Conservation (phyloP, 2,888 invertebrate genomes). For the Pseudolycoriella hygida region DNA sequence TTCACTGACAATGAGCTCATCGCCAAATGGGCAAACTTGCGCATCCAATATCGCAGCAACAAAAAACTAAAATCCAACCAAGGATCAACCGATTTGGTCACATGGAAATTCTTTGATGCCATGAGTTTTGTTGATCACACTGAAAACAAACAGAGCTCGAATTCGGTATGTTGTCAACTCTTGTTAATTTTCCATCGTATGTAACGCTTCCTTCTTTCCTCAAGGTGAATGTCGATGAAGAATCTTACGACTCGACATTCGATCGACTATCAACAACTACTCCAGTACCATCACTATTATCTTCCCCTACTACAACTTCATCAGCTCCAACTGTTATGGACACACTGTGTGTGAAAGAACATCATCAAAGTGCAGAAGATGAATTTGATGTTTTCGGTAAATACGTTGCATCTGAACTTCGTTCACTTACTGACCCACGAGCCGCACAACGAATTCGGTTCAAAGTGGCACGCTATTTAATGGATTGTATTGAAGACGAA, state of each 20-base stretch:
- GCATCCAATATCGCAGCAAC: neutral
- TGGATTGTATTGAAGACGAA: neutral
- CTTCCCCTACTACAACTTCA: neutral
- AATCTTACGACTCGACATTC: neutral
- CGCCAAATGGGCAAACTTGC: neutral
- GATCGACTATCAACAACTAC: neutral
- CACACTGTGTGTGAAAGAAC: neutral
- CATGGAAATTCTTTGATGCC: neutral
- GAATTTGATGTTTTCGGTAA: neutral
- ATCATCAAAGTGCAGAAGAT: neutral
- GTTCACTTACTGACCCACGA: neutral
- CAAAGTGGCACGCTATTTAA: neutral
- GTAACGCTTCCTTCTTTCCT: neutral
- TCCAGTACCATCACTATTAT: neutral
- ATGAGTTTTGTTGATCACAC: neutral
- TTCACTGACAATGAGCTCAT: neutral
- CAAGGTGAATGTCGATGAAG: neutral
- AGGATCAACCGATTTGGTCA: neutral
- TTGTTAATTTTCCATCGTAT: neutral
- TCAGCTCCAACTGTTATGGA: neutral
- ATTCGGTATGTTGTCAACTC: neutral
- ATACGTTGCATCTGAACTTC: neutral
- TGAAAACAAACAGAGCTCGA: neutral
- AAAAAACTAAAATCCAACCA: neutral
- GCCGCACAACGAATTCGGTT: neutral